phyloP scores from a whole-genome alignment of 2,888 invertebrate genomes.

The Tigriopus californicus region DNA sequence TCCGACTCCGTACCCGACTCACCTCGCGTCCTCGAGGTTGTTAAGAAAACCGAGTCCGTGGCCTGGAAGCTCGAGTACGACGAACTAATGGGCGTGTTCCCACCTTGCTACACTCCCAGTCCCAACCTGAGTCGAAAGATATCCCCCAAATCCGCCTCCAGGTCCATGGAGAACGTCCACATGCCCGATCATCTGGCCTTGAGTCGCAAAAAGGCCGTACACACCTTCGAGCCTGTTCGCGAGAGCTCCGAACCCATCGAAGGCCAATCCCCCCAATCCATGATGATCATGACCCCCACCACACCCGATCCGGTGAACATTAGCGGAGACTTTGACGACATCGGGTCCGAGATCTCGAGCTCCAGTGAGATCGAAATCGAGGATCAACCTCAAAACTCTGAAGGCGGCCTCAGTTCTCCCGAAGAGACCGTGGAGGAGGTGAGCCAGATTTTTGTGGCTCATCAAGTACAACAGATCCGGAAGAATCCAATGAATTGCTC shows the following conservation, averaged over 20 bases:
- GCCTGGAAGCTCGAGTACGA: conserved; percentile 14
- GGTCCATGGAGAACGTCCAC: not conserved
- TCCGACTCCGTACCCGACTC: not conserved
- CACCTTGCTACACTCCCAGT: not conserved
- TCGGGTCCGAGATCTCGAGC: conserved; percentile 5
- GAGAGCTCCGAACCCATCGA: not conserved
- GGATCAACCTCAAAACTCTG: not conserved
- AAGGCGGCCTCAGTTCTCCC: not conserved
- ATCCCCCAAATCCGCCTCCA: not conserved
- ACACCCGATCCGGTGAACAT: not conserved
- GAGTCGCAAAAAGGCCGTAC: not conserved
- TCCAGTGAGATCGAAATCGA: conserved; percentile 15
- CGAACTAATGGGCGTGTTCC: not conserved
- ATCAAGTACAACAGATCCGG: not conserved
- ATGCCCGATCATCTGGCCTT: not conserved
- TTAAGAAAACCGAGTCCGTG: conserved; percentile 7
- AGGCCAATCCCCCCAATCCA: not conserved
- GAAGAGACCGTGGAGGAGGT: not conserved
- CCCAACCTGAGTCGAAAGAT: not conserved
- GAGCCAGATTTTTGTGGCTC: not conserved
- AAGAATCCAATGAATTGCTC: conserved; percentile 2
- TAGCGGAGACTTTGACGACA: not conserved
- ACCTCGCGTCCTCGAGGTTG: conserved; percentile 1
- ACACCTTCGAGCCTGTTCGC: not conserved
- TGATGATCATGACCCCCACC: not conserved